Evolutionary conservation across 92 coral and sea anemone species (phyloP).

Genomic region (Hydrozoanthus gracilis): DNA sequence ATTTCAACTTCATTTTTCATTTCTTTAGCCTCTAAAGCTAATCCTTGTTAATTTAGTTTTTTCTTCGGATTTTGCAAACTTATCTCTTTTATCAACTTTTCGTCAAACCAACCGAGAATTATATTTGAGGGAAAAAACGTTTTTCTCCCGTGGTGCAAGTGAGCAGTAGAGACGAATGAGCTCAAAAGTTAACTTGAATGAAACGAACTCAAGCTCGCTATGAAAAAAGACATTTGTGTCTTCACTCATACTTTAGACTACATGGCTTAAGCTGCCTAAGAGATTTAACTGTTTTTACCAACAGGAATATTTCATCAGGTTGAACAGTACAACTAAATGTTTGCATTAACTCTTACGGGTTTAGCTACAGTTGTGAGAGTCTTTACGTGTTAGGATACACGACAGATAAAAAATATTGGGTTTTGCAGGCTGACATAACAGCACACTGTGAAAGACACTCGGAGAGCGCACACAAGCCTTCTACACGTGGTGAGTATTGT

Average conservation of each 20-base stretch:
- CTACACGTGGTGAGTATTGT: constrained; percentile 55
- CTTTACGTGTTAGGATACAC: neutral
- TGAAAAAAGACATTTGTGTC: neutral
- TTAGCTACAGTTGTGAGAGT: neutral
- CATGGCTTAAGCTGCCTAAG: neutral
- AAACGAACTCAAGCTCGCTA: no score
- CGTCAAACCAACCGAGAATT: neutral
- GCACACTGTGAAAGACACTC: neutral
- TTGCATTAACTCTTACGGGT: neutral
- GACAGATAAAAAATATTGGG: neutral
- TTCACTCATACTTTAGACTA: no score
- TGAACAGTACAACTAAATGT: neutral
- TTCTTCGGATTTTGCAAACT: neutral
- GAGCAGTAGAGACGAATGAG: neutral
- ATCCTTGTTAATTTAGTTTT: neutral
- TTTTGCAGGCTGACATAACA: neutral
- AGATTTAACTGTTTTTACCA: neutral
- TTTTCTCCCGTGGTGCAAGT: neutral
- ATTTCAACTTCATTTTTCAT: neutral
- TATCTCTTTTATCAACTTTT: neutral
- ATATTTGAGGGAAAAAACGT: neutral
- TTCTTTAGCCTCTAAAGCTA: neutral
- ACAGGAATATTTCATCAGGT: neutral
- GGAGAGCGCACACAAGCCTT: constrained; percentile 37
- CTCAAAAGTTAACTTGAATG: neutral